Conservation (phyloP, 2,888 invertebrate genomes). For the Sinotaia quadrata region DNA sequence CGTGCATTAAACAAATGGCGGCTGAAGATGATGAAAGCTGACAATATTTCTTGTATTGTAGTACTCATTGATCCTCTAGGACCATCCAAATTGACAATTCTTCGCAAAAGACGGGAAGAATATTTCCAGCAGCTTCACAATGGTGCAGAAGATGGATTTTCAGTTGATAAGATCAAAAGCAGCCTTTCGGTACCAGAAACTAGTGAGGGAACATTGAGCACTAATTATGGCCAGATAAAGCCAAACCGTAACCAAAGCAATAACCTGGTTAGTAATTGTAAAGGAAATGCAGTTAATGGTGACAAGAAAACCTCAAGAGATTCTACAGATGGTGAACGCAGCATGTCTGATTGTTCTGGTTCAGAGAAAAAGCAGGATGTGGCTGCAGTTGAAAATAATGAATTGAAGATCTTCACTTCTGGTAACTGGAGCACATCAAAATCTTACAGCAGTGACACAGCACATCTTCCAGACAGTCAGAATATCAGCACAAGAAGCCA, state of each 20-base stretch:
- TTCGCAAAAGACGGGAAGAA: conserved; percentile 58
- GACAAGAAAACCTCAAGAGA: no score
- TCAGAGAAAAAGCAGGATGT: no score
- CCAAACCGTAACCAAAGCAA: conserved; percentile 31
- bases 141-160: neutral
- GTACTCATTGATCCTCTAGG: conserved; percentile 92
- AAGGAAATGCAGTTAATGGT: no score
- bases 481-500: no score
- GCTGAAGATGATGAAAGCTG: conserved; percentile 88
- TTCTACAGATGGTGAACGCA: no score
- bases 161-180: neutral
- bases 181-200: neutral
- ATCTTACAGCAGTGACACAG: no score
- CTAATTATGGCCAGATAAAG: neutral
- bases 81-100: conserved; percentile 71
- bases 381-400: no score
- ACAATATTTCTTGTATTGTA: conserved; percentile 95
- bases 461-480: no score
- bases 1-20: conserved; percentile 88
- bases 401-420: no score
- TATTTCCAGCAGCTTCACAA: conserved; percentile 22
- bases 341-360: no score
- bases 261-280: no score
- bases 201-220: neutral
- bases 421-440: no score